Conservation (phyloP, 2,888 invertebrate species). For the Trachelus iudaicus region DNA sequence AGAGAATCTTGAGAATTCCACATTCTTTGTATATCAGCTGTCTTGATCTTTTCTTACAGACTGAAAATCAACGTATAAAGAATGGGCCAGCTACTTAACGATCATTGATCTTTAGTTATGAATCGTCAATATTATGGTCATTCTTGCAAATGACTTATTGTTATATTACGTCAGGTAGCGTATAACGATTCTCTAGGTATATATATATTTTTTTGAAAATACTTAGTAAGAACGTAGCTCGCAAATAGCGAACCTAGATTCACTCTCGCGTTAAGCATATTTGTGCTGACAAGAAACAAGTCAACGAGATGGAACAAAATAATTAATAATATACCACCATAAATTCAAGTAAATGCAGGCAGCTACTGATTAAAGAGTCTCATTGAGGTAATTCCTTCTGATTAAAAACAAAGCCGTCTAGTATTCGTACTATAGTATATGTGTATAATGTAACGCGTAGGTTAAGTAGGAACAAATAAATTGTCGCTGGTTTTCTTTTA, state of each 20-base stretch:
- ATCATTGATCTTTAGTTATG: not conserved
- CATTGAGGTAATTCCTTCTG: not conserved
- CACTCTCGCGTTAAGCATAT: not conserved
- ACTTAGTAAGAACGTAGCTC: not conserved
- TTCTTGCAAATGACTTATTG: not conserved
- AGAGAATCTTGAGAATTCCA: not conserved
- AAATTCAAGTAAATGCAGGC: not conserved
- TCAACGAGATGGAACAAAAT: not conserved
- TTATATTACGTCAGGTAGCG: not conserved
- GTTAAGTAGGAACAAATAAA: not conserved
- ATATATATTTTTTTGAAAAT: not conserved
- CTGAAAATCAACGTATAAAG: not conserved
- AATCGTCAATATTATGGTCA: not conserved
- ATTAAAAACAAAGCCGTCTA: not conserved
- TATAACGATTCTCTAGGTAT: not conserved
- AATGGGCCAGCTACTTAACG: not conserved
- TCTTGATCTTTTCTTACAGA: not conserved
- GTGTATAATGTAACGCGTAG: not conserved
- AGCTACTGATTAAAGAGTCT: not conserved
- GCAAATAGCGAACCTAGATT: not conserved
- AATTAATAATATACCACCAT: not conserved
- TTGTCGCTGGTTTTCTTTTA: not conserved
- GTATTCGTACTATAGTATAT: not conserved
- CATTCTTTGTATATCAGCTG: not conserved
- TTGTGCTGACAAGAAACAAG: not conserved